Conservation (phyloP, 2,797 vertebrate genomes). For the Anabacerthia variegaticeps region DNA sequence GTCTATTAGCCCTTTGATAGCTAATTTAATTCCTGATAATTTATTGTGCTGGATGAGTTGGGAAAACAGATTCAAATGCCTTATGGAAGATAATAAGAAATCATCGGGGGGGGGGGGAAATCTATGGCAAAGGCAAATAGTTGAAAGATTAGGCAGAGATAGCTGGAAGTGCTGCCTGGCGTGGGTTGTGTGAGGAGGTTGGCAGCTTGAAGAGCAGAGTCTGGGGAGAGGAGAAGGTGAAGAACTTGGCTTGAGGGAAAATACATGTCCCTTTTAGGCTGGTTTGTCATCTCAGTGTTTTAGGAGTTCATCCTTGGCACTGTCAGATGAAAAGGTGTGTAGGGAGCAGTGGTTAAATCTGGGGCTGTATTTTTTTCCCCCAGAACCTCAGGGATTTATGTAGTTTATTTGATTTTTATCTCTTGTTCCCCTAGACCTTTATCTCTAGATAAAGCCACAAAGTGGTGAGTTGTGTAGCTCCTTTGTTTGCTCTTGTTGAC, state of each 20-base stretch:
- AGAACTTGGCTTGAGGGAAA: not conserved
- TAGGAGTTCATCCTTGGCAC: not conserved
- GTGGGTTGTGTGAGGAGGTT: not conserved
- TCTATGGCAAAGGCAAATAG: not conserved
- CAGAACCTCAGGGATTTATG: not conserved
- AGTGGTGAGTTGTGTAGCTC: not conserved
- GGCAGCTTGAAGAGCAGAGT: not conserved
- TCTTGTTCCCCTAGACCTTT: not conserved
- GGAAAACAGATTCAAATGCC: not conserved
- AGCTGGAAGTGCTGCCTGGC: not conserved
- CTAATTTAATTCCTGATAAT: slow-evolving; percentile 14
- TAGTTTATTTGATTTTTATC: not conserved
- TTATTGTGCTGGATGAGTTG: not conserved
- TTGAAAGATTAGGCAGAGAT: not conserved
- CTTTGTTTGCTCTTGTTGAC: not conserved
- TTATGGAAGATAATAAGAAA: not conserved
- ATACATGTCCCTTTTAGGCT: not conserved
- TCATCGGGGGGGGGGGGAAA: not conserved
- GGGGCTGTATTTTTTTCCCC: not conserved
- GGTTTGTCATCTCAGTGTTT: not conserved
- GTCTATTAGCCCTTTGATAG: slow-evolving; percentile 1
- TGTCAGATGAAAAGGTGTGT: not conserved
- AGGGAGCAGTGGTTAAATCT: not conserved
- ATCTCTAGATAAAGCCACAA: not conserved
- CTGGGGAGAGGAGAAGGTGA: not conserved